Evolutionary conservation across 1,140 invertebrate genomes (phyloP).

Genomic region (Odontomachus brunneus): DNA sequence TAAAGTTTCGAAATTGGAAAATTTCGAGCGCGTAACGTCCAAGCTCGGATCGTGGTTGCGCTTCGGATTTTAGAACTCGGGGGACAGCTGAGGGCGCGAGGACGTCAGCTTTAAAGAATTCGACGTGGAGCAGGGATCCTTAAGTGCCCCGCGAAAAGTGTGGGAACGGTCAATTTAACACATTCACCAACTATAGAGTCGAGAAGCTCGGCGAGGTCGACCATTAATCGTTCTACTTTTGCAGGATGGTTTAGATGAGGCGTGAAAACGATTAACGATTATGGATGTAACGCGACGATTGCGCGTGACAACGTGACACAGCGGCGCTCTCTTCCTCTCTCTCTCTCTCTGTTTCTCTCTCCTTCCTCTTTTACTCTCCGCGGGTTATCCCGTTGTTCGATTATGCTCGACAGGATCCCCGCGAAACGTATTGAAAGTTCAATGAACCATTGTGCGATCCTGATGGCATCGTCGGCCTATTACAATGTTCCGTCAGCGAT

Average conservation of each 20-base stretch:
- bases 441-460: slow-evolving; percentile 62
- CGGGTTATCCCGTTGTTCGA: slow-evolving; percentile 52
- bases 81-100: not conserved
- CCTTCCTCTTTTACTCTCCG: not conserved
- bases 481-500: slow-evolving; percentile 68
- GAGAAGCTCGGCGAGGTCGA: not conserved
- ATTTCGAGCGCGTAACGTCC: not conserved
- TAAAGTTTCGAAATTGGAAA: not conserved
- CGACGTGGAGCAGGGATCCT: too few relatives aligned
- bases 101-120: not conserved
- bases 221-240: slow-evolving; percentile 3
- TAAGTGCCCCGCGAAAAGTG: too few relatives aligned
- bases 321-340: not conserved
- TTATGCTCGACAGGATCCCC: slow-evolving; percentile 40
- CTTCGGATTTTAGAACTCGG: not conserved
- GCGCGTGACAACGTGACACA: slow-evolving; percentile 39
- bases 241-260: slow-evolving; percentile 31
- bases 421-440: slow-evolving; percentile 66
- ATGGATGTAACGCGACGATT: slow-evolving; percentile 53
- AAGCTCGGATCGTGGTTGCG: not conserved
- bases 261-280: slow-evolving; percentile 30
- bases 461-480: slow-evolving; percentile 61
- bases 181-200: not conserved
- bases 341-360: not conserved
- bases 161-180: not conserved